A percentile compares a stretch with the other conserved stretches of the same genome.
These are phyloP conservation scores for Ctenosaura bakeri DNA, from an alignment of 2,797 vertebrate species.

Conservation along the genomic window DNA sequence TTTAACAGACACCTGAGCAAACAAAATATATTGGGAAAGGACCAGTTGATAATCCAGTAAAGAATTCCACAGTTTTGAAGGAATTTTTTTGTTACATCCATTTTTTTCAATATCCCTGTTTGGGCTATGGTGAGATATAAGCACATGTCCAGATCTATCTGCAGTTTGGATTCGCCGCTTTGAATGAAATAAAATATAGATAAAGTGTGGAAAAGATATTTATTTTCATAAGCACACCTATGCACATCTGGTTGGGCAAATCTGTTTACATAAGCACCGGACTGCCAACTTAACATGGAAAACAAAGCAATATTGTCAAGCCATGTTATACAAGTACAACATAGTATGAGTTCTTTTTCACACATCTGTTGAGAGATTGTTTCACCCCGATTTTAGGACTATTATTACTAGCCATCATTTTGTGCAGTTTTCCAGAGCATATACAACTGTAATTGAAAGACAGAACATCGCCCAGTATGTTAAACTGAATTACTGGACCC, in stretches of 20 bases:
- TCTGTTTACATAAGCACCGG: too few species aligned
- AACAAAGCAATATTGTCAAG: background rate
- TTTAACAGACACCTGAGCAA: background rate
- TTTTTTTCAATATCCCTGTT: background rate
- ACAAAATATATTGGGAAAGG: background rate
- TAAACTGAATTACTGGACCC: too few species aligned
- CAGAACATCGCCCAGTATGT: background rate
- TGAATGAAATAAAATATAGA: constrained; percentile 46
- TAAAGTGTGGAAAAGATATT: constrained; percentile 46
- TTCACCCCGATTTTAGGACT: background rate
- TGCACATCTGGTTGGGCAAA: too few species aligned
- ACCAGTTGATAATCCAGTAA: background rate
- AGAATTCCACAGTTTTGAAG: background rate
- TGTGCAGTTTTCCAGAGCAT: background rate
- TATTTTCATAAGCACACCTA: constrained; percentile 37
- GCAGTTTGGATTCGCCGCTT: background rate
- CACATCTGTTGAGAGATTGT: background rate
- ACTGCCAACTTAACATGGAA: background rate
- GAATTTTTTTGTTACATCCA: background rate
- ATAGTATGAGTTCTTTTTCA: constrained; percentile 19
- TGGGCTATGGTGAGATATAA: background rate
- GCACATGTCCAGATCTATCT: background rate
- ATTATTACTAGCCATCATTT: background rate
- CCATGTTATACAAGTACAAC: background rate
- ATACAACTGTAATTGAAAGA: background rate